Evolutionary conservation across 2,113 vertebrate genomes (phyloP).

Genomic region (Gopherus evgoodei): DNA sequence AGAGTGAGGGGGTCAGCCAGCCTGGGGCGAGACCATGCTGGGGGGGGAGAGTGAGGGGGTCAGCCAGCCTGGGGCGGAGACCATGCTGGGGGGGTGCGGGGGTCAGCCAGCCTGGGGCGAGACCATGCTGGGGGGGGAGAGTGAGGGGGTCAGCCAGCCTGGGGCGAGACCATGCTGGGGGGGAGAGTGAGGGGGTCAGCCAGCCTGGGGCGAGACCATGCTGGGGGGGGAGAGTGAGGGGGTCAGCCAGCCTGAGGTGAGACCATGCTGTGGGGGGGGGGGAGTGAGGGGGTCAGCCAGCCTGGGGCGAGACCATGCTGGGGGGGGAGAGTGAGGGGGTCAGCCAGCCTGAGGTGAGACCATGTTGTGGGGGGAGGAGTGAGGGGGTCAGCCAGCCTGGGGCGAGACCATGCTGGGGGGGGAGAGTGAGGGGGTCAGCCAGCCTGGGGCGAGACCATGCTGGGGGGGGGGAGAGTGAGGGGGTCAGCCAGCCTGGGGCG

Average conservation of each 20-base stretch:
- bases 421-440: too few species aligned
- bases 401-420: too few species aligned
- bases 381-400: accelerated
- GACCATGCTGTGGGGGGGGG: not conserved
- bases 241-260: too few species aligned
- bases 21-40: not conserved
- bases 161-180: not conserved
- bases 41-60: accelerated
- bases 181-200: accelerated
- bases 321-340: accelerated
- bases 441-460: too few species aligned
- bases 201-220: not conserved
- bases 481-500: too few species aligned
- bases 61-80: too few species aligned
- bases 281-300: accelerated
- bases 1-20: accelerated
- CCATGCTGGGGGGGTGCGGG: not conserved
- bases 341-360: too few species aligned
- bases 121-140: not conserved
- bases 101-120: too few species aligned
- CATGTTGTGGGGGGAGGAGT: not conserved
- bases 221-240: too few species aligned
- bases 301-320: not conserved
- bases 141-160: accelerated
- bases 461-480: too few species aligned